Evolutionary conservation across 2,888 invertebrate genomes (phyloP).

Genomic region (Rhopalosiphum nymphaeae): DNA sequence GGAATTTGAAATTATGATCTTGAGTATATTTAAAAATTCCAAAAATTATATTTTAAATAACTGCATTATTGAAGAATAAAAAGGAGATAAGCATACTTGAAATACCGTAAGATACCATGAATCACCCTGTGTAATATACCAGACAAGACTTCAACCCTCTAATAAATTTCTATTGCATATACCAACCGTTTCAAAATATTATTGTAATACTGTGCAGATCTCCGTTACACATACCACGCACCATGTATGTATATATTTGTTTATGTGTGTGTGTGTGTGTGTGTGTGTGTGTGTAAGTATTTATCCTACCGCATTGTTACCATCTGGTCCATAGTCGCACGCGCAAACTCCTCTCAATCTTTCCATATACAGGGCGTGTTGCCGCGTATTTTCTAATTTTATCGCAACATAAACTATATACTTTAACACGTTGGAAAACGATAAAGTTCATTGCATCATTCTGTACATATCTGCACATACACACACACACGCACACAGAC

Average conservation of each 20-base stretch:
- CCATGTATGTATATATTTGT: not conserved
- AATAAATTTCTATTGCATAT: constrained; percentile 42
- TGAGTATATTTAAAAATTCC: no score
- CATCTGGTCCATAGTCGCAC: constrained; percentile 38
- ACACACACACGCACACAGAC: no score
- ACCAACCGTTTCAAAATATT: constrained; percentile 49
- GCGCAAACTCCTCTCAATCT: not conserved
- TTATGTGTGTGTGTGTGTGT: not conserved
- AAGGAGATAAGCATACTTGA: no score
- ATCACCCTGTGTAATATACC: not conserved
- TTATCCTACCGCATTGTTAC: constrained; percentile 13
- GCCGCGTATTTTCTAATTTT: not conserved
- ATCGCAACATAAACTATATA: not conserved
- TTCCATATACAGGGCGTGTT: not conserved
- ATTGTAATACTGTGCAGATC: constrained; percentile 17
- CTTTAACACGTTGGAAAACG: not conserved
- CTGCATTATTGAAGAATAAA: no score
- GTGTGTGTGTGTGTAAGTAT: not conserved
- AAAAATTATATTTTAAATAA: no score
- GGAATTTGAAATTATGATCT: no score
- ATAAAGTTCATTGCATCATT: not conserved
- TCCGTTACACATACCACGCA: not conserved
- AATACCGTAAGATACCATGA: no score
- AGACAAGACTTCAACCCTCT: not conserved
- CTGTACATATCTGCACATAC: not conserved